These are phyloP conservation scores for Scalopus aquaticus DNA, from an alignment of 2,113 vertebrate species.

Conservation along the genomic window DNA sequence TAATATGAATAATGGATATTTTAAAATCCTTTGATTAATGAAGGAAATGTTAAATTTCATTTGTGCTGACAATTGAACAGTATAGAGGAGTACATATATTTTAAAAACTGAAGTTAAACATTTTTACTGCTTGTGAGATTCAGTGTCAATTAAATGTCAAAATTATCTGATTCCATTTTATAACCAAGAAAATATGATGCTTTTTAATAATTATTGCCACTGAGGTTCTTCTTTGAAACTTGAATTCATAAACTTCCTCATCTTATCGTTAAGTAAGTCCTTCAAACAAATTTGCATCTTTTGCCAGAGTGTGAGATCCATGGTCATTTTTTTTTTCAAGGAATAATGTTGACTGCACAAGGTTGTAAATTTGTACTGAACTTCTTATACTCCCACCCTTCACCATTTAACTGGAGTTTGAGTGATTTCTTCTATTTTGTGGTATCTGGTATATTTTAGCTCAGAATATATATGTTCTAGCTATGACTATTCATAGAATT, in stretches of 20 bases:
- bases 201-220: background rate
- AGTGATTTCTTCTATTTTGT: background rate
- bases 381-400: background rate
- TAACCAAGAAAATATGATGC: background rate
- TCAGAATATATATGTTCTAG: background rate
- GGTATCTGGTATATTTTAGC: background rate
- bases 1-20: background rate
- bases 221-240: background rate
- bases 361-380: background rate
- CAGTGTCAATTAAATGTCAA: background rate
- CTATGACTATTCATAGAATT: background rate
- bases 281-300: background rate
- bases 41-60: background rate
- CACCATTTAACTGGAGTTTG: background rate
- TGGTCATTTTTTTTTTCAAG: background rate
- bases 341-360: background rate
- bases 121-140: background rate
- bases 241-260: background rate
- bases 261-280: background rate
- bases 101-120: background rate
- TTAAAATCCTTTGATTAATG: background rate
- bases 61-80: background rate
- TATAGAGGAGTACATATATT: background rate
- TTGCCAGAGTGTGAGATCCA: background rate
- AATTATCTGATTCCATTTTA: background rate